Percentiles rank a stretch among this genome's conserved stretches.
Evolutionary conservation across 2,113 vertebrate species (phyloP).

Genomic region (Clarias batrachus): DNA sequence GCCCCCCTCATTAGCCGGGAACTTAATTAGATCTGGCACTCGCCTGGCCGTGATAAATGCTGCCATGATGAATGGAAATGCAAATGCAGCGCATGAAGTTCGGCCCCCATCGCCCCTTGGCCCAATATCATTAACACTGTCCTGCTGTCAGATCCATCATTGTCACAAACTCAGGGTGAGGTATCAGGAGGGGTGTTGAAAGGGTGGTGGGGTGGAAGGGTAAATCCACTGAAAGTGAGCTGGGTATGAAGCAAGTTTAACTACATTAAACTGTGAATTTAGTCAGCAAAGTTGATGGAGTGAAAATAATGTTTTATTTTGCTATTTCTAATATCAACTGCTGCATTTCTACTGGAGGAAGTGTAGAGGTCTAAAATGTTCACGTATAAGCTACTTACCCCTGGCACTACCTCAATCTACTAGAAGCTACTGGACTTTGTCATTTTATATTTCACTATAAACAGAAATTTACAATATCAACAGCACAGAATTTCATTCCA

Average conservation of each 20-base stretch:
- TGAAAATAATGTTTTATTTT: not conserved
- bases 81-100: slow-evolving; percentile 86
- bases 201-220: not conserved
- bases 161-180: slow-evolving; percentile 71
- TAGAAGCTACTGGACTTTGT: not conserved
- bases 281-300: no score
- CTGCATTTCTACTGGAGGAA: not conserved
- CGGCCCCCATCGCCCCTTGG: slow-evolving; percentile 84
- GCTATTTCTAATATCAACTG: not conserved
- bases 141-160: slow-evolving; percentile 93
- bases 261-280: not conserved
- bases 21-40: slow-evolving; percentile 99
- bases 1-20: slow-evolving; percentile 81
- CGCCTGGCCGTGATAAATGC: slow-evolving; percentile 90
- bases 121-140: slow-evolving; percentile 91
- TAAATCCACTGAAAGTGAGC: not conserved
- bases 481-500: not conserved
- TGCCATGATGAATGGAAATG: slow-evolving; percentile 96
- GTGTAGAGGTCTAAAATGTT: not conserved
- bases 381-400: not conserved
- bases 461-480: not conserved
- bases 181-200: not conserved
- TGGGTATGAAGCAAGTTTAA: not conserved
- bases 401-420: no score
- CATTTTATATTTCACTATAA: not conserved